Base-by-base conservation (phyloP, 1,140 invertebrate genomes). In the Megalopta genalis region DNA sequence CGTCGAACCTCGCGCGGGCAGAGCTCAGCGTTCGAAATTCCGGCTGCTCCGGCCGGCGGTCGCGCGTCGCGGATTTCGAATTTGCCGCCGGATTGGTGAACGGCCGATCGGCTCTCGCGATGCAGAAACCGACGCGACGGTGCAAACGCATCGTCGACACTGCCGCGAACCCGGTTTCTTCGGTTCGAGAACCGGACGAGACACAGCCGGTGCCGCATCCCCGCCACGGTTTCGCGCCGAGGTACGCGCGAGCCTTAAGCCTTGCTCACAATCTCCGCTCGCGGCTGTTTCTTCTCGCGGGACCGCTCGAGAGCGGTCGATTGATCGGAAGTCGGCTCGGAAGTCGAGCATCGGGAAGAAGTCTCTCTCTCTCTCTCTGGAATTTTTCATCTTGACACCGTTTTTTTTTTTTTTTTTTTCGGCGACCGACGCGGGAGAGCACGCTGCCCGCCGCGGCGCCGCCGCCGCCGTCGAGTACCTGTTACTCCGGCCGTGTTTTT, bases 151-250 rank as follows among this genome's bases (percentile, higher is more conserved):
- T 77, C 67, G 49, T 21, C 67, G 62, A 46, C 62, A 81, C 80
- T 81, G 74, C 32, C 52, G 18, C 66, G 60, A 54, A 81, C 23
- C 67, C 39, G n/a, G 6, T 60, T 57, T 65, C 67, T 52, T 77
- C 25, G 54, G 39, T 62, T 52, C 57, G 52, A 77, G 80, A 81
- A 81, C 80, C 80, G 74, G 74, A 70, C 74, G 42, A 12, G 42
- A 46, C 42, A 46, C 42, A 46, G 23, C 74, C 37, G 62, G 23
- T 4, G 76, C 10, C 25, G 59, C 74, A 77, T 77, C 80, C 80
- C 80, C 80, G 75, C 80, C 80, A 77, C 75, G 75, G 39, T 77
- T 81, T 71, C 16, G 60, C 62, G 4, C 10, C 67, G 52, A 63
- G 78, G 42, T 70, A 71, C 80, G 57, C 1, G 46, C n/a, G n/a